Conservation (phyloP, 2,888 invertebrate genomes). For the Timema cristinae region DNA sequence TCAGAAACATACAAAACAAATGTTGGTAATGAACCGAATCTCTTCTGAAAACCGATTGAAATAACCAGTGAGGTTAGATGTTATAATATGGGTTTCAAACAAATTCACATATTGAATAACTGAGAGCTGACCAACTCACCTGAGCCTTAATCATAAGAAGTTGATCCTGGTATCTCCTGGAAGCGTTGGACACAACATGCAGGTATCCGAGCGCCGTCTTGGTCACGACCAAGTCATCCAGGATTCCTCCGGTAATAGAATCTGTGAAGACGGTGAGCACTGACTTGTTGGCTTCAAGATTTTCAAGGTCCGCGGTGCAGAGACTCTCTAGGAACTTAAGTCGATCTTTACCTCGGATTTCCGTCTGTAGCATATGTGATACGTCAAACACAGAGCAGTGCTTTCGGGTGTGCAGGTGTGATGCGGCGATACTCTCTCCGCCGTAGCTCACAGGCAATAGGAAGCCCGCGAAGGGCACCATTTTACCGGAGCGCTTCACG, state of each 20-base stretch:
- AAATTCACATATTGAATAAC: too few species aligned
- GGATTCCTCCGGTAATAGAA: conserved; percentile 75
- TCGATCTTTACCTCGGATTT: conserved; percentile 52
- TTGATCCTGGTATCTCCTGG: conserved; percentile 73
- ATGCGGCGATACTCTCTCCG: conserved; percentile 72
- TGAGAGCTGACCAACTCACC: conserved; percentile 39
- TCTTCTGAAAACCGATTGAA: too few species aligned
- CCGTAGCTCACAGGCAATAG: conserved; percentile 81
- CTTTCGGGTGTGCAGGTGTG: conserved; percentile 81
- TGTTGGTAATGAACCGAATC: too few species aligned
- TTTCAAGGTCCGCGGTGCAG: conserved; percentile 78
- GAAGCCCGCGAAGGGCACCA: conserved; percentile 94
- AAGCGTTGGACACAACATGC: conserved; percentile 96
- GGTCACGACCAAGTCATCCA: conserved; percentile 92
- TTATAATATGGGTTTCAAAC: too few species aligned
- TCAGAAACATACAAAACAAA: too few species aligned
- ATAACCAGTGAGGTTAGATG: too few species aligned
- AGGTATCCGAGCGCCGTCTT: conserved; percentile 72
- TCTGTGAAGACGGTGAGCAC: conserved; percentile 87
- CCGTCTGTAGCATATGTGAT: conserved; percentile 75
- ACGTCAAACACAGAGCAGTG: conserved; percentile 93
- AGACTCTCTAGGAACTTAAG: conserved; percentile 64
- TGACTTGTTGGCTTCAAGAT: conserved; percentile 66
- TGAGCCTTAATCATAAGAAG: conserved; percentile 59
- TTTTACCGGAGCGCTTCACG: conserved; percentile 70